Evolutionary conservation across 2,888 invertebrate genomes (phyloP).

Genomic region (Epinotia ramella): DNA sequence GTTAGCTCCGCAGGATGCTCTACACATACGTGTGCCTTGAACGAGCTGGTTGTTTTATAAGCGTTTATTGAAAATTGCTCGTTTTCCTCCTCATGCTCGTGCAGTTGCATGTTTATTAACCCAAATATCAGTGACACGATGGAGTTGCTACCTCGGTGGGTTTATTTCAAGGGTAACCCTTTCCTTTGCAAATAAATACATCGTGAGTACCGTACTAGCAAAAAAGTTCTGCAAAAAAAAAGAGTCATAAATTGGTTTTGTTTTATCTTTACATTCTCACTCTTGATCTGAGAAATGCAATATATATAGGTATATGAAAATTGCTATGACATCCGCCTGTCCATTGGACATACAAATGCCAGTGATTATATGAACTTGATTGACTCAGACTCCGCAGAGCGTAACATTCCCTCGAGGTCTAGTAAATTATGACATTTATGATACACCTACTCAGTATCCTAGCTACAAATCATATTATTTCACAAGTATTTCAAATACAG

Average conservation of each 20-base stretch:
- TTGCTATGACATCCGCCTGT: neutral
- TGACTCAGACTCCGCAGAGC: constrained; percentile 8
- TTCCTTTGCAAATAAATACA: no score
- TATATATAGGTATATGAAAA: neutral
- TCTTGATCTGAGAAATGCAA: no score
- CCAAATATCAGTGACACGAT: neutral
- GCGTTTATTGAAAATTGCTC: neutral
- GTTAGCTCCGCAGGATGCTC: constrained; percentile 74
- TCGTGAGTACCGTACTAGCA: no score
- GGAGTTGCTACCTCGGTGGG: neutral
- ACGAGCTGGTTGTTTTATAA: constrained; percentile 20
- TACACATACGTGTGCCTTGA: constrained; percentile 56
- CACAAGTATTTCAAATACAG: constrained; percentile 8
- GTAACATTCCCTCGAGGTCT: neutral
- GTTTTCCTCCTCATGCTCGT: neutral
- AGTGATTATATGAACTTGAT: neutral
- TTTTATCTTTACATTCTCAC: no score
- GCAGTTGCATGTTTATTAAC: neutral
- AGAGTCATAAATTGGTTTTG: no score
- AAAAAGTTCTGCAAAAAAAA: no score
- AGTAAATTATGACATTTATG: neutral
- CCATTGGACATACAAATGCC: neutral
- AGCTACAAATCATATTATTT: neutral
- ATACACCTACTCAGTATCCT: neutral
- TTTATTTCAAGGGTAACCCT: no score